Base-by-base conservation (phyloP, 1,140 invertebrate genomes). In the Octopus sinensis region DNA sequence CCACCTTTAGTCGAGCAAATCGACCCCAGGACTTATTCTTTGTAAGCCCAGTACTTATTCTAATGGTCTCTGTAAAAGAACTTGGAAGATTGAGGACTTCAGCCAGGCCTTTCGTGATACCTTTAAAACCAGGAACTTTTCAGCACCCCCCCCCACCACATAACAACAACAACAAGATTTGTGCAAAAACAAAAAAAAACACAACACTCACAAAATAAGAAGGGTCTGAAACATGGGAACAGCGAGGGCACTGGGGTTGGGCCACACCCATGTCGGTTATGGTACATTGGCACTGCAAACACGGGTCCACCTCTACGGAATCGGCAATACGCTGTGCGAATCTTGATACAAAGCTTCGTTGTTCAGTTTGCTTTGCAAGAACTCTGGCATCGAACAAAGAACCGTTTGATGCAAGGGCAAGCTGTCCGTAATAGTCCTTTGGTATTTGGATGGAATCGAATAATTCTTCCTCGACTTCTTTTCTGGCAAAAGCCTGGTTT, bases 391-490 rank as follows among this genome's bases (percentile, higher is more conserved):
- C 89, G 83, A 93, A 92, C 10, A 91, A 83, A 5, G 90, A 91
- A 92, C 96, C 96, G 86, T 96, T 96, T 1, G 95, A 95, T 86
- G 96, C 94, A 80, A 96, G 86, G 0, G 96, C 94, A 6, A 97
- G 90, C 0, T 94, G 94, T 0, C 93, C 93, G 88, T 96, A 98
- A 71, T 93, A 93, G 79, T 92, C 93, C 87, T 95, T 95, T 0
- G 95, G 94, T 53, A 95, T 88, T 80, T 93, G 93, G 2, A 96
- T 93, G 89, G 95, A 93, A 75, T 93, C 92, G 73, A 94, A 91
- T 10, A 96, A 90, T 68, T 93, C 93, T 0, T 89, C 86, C 85
- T 96, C 94, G 0, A 95, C 86, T 4, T 90, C 78, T 83, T 95
- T 95, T 84, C 94, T 95, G 0, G 95, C 95, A 86, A 94, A 96